A percentile compares a stretch with the other conserved stretches of the same genome.
phyloP scores from a whole-genome alignment of 2,888 invertebrate genomes.

The Teleiodes luculella region DNA sequence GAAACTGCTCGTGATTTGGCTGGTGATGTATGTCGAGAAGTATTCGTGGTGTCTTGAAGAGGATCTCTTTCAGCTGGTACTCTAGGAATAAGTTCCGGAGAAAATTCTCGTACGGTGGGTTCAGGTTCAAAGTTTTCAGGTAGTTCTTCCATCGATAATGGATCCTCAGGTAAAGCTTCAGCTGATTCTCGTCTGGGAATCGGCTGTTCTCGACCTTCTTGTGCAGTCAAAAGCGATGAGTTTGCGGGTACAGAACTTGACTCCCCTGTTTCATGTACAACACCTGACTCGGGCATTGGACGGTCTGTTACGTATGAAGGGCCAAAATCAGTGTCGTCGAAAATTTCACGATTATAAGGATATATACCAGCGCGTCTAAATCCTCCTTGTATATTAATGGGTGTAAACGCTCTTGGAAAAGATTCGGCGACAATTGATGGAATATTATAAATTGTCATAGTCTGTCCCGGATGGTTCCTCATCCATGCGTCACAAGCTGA shows the following conservation, averaged over 20 bases:
- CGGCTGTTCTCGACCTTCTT: conserved; percentile 12
- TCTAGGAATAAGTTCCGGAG: too few species aligned
- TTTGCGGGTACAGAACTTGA: neutral
- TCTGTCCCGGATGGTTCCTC: conserved; percentile 3
- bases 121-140: neutral
- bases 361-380: conserved; percentile 27
- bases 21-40: too few species aligned
- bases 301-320: conserved; percentile 21
- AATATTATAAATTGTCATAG: conserved; percentile 17
- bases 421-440: conserved; percentile 22
- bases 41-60: too few species aligned
- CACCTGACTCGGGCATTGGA: conserved; percentile 9
- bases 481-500: conserved; percentile 11
- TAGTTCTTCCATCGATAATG: too few species aligned
- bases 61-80: too few species aligned
- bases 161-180: neutral
- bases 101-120: neutral
- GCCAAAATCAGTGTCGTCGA: conserved; percentile 17
- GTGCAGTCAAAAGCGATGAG: conserved; percentile 3
- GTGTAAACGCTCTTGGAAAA: conserved; percentile 22
- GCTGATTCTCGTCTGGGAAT: neutral
- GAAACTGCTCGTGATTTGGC: too few species aligned
- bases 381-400: conserved; percentile 19
- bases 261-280: neutral
- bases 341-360: conserved; percentile 21